Evolutionary conservation across 2,888 invertebrate genomes (phyloP).

Genomic region (Chloroclysta siterata): DNA sequence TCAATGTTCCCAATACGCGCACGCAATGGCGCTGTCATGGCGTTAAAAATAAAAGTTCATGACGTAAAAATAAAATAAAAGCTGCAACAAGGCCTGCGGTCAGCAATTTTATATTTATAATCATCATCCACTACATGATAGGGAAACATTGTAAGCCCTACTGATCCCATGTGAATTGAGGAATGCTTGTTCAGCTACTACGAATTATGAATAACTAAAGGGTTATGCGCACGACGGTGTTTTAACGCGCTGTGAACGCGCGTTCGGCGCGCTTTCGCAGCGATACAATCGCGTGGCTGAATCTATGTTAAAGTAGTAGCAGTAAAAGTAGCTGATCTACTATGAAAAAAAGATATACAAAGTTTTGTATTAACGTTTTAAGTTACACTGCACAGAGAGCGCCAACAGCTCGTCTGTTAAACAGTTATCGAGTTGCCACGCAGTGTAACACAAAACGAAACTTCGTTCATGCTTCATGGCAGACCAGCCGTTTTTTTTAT

Average conservation of each 20-base stretch:
- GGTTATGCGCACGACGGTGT: background rate
- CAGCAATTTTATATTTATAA: constrained; percentile 69
- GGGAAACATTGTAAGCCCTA: constrained; percentile 55
- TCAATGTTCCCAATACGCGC: constrained; percentile 67
- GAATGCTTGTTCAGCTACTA: constrained; percentile 18
- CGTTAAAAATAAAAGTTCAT: constrained; percentile 54
- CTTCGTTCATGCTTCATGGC: too few species aligned
- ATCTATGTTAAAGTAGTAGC: too few species aligned
- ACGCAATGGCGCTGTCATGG: constrained; percentile 65
- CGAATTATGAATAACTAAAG: constrained; percentile 8
- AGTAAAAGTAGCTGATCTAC: too few species aligned
- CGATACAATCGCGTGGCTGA: background rate
- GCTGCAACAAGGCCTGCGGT: constrained; percentile 65
- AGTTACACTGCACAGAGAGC: too few species aligned
- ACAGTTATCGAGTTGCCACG: too few species aligned
- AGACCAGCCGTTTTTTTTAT: too few species aligned
- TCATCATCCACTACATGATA: constrained; percentile 58
- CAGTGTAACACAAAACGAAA: too few species aligned
- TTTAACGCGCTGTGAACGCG: background rate
- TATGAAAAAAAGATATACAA: too few species aligned
- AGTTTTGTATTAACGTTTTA: too few species aligned
- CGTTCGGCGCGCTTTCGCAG: too few species aligned
- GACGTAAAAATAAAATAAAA: constrained; percentile 27
- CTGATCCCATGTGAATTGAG: constrained; percentile 43
- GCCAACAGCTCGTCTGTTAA: too few species aligned